A percentile compares a stretch with the other conserved stretches of the same genome.
These are phyloP conservation scores for Actinia tenebrosa DNA, from an alignment of 64 coral and sea anemone species.

Conservation along the genomic window DNA sequence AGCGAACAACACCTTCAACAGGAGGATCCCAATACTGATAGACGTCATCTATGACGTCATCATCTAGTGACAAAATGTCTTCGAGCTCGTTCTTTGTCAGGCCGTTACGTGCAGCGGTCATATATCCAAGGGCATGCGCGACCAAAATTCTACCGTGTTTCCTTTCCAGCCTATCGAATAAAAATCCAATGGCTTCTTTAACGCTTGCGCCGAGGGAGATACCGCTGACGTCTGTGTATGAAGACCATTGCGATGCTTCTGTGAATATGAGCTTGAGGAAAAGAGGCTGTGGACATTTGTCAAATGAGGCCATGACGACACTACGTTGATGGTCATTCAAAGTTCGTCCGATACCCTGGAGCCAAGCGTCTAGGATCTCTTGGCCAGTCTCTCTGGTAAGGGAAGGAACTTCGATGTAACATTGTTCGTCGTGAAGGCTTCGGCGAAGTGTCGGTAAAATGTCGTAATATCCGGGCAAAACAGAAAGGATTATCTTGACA, in stretches of 20 bases:
- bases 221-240: constrained; percentile 63
- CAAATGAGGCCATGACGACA: constrained; percentile 48
- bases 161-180: constrained; percentile 77
- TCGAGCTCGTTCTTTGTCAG: constrained; percentile 85
- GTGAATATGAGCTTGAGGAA: constrained; percentile 85
- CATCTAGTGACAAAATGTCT: constrained; percentile 77
- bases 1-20: constrained; percentile 70
- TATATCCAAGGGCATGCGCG: constrained; percentile 62
- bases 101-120: constrained; percentile 69
- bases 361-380: constrained; percentile 73
- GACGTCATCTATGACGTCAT: constrained; percentile 90
- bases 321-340: constrained; percentile 48
- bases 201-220: constrained; percentile 67
- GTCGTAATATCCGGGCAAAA: constrained; percentile 67
- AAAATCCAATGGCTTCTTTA: constrained; percentile 57
- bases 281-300: constrained; percentile 67
- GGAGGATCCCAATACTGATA: constrained; percentile 96
- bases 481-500: constrained; percentile 77
- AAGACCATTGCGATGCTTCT: constrained; percentile 73
- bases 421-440: constrained; percentile 53
- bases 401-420: constrained; percentile 58
- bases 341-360: constrained; percentile 52
- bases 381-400: constrained; percentile 58
- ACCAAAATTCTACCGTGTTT: constrained; percentile 72
- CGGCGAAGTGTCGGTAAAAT: constrained; percentile 65